phyloP scores from a whole-genome alignment of 2,797 vertebrate species.

The Phyllotis vaccarum region DNA sequence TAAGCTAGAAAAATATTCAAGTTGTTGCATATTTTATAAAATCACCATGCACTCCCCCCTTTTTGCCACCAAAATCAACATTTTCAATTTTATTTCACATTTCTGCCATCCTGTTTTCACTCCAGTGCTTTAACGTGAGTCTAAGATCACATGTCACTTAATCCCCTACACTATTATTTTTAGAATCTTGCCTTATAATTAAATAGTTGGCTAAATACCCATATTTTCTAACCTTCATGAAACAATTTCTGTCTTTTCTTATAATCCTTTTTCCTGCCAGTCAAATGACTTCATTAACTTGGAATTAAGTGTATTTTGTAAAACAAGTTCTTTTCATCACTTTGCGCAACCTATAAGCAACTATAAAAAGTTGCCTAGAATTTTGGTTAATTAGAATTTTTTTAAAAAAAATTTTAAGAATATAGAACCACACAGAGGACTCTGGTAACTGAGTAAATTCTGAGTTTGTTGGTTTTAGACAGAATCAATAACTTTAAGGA shows the following conservation, averaged over 20 bases:
- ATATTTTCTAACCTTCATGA: conserved; percentile 17
- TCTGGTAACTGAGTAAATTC: not conserved
- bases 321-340: not conserved
- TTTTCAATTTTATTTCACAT: conserved; percentile 21
- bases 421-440: not conserved
- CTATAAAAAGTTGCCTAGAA: not conserved
- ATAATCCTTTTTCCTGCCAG: conserved; percentile 8
- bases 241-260: not conserved
- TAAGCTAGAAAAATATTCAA: conserved; percentile 33
- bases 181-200: conserved; percentile 33
- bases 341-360: not conserved
- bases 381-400: conserved; percentile 31
- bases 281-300: conserved; percentile 59
- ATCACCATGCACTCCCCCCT: not conserved
- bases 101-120: not conserved
- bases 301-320: not conserved
- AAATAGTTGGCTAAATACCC: conserved; percentile 29
- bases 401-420: not conserved
- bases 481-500: not conserved
- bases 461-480: not conserved
- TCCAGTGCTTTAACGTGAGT: conserved; percentile 34
- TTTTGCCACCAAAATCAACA: not conserved
- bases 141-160: not conserved
- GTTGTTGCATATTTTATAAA: not conserved
- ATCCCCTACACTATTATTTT: conserved; percentile 41